Conservation (phyloP, 2,113 vertebrate species). For the Poecile atricapillus region DNA sequence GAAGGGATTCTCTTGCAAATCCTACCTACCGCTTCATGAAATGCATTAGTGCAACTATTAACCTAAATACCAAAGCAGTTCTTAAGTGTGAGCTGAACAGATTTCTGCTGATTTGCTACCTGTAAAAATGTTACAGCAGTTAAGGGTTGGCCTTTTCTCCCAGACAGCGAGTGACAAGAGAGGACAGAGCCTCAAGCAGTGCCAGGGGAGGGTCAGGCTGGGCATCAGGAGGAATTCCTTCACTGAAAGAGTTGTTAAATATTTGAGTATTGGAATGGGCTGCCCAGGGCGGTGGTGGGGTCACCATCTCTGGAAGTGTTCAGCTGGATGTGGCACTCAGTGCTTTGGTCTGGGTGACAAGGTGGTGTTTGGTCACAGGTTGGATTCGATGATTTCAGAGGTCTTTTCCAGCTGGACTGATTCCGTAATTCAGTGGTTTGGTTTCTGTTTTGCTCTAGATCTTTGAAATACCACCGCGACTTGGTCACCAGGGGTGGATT, state of each 20-base stretch:
- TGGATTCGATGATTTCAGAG: neutral
- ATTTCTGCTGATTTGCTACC: fast-evolving
- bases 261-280: neutral
- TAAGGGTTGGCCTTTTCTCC: neutral
- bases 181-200: too few relatives aligned
- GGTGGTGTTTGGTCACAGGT: neutral
- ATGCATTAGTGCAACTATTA: fast-evolving
- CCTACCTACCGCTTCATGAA: fast-evolving
- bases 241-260: neutral
- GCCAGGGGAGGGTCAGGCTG: neutral
- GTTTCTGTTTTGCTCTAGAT: neutral
- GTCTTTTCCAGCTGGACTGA: neutral
- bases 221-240: neutral
- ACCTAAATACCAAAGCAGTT: fast-evolving
- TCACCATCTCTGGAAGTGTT: neutral
- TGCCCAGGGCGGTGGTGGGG: neutral
- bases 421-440: neutral
- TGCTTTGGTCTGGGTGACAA: neutral
- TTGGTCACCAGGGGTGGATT: neutral
- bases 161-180: too few relatives aligned
- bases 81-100: neutral
- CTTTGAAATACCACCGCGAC: neutral
- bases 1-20: neutral
- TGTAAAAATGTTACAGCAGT: neutral
- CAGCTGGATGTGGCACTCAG: neutral